These are phyloP conservation scores for Polypedilum vanderplanki DNA, from an alignment of 1,140 invertebrate species.

Conservation along the genomic window DNA sequence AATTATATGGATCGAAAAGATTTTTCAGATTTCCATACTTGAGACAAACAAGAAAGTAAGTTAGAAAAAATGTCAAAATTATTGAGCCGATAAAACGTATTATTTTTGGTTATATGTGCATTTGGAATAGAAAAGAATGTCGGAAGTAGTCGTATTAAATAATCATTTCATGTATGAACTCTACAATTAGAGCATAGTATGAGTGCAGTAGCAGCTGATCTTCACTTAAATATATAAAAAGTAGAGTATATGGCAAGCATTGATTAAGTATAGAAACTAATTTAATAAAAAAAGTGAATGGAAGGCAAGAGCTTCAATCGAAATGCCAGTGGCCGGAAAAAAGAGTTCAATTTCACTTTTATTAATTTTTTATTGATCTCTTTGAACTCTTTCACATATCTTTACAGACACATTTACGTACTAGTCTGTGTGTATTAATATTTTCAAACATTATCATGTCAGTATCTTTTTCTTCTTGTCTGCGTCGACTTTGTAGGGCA, in stretches of 20 bases:
- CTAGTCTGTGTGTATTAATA: not conserved
- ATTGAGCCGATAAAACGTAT: no score
- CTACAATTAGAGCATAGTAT: not conserved
- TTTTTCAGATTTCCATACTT: no score
- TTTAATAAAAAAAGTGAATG: not conserved
- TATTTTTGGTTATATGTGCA: no score
- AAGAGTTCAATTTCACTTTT: conserved; percentile 27
- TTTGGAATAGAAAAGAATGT: no score
- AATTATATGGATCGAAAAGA: no score
- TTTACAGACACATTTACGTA: no score
- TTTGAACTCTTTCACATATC: conserved; percentile 18
- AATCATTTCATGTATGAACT: not conserved
- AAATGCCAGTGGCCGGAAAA: not conserved
- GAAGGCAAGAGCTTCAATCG: not conserved
- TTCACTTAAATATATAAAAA: not conserved
- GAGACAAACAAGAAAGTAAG: no score
- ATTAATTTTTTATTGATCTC: conserved; percentile 24
- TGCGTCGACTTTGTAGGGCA: not conserved
- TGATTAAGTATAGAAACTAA: not conserved
- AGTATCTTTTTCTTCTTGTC: not conserved
- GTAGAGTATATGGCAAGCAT: not conserved
- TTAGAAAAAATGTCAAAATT: no score
- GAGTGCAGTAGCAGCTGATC: not conserved
- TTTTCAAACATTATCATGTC: not conserved
- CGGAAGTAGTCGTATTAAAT: no score